phyloP scores from a whole-genome alignment of 2,797 vertebrate genomes.

The Delichon dasypus region DNA sequence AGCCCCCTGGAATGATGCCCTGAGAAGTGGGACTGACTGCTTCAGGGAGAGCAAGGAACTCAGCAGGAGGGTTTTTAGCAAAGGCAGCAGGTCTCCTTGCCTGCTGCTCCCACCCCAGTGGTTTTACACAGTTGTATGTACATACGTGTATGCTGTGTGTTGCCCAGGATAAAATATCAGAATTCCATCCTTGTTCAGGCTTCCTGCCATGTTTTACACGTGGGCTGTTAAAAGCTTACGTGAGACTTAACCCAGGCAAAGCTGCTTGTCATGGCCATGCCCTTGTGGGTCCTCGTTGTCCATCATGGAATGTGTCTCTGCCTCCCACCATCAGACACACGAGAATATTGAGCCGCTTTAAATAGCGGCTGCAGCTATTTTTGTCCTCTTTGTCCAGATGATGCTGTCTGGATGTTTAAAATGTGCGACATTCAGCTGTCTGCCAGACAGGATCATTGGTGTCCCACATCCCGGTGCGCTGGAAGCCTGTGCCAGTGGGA shows the following conservation, averaged over 20 bases:
- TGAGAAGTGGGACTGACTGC: not conserved
- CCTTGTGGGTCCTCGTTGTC: not conserved
- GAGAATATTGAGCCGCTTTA: not conserved
- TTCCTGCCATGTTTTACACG: not conserved
- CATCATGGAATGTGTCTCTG: not conserved
- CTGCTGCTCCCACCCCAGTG: not conserved
- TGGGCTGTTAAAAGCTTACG: not conserved
- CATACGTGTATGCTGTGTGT: not conserved
- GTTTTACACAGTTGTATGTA: rapidly evolving
- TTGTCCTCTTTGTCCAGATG: not conserved
- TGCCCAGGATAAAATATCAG: not conserved
- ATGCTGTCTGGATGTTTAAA: constrained; percentile 35
- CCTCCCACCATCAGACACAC: not conserved
- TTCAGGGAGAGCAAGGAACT: not conserved
- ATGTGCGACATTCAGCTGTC: not conserved
- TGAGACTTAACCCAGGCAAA: not conserved
- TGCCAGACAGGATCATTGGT: not conserved
- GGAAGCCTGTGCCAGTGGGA: not conserved
- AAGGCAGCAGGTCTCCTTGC: not conserved
- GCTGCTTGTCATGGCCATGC: not conserved
- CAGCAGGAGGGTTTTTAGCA: not conserved
- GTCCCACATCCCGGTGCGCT: not conserved
- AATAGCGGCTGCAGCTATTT: not conserved
- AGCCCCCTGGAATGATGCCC: not conserved
- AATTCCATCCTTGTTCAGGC: not conserved